Base-by-base conservation (phyloP, 2,888 invertebrate genomes). In the Oscheius sp. region DNA sequence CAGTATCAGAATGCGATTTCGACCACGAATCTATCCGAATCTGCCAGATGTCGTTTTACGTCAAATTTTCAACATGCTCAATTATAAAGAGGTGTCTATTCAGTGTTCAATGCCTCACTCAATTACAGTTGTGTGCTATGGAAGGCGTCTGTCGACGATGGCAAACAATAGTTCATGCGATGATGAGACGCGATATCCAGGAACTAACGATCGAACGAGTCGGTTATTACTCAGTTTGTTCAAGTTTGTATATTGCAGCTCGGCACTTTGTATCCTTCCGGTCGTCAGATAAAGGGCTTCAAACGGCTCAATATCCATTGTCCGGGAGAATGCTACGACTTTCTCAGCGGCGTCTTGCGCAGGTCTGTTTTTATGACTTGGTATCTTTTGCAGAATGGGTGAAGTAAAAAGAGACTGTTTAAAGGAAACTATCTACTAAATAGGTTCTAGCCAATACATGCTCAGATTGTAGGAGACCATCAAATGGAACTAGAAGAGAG, bases 131-230 rank as follows among this genome's bases (percentile, higher is more conserved):
- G 5, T 79, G 76, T 37, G 70, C 75, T 57, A 71, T 79, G 72
- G 80, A 81, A 58, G 68, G 79, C n/a, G 82, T 82, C 21, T 82
- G 80, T 66, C 76, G 77, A 37, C 78, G 82, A 29, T 82, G 82
- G 82, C 75, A 75, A 76, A 79, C 63, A 51, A 82, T 81, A 29
- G 78, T 82, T 7, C 76, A 75, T 29, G 2, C 62, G 7, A 74
- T 75, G 47, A 76, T 78, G 71, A 59, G 80, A 37, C 74, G 72
- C 42, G 79, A 79, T 33, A 81, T 82, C 50, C 82, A 78, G 42
- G 82, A 82, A 42, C 71, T 82, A 21, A 72, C 79, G 1, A 79
- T 81, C 53, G 82, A 82, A 71, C 70, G 80, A 60, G 82, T 82
- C 10, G 53, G 78, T 74, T 62, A 37, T 5, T 35, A 4, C 62